Evolutionary conservation across 2,113 vertebrate genomes (phyloP), one percentile per base, ranked within the genome.

Genomic region (Datnioides undecimradiatus): DNA sequence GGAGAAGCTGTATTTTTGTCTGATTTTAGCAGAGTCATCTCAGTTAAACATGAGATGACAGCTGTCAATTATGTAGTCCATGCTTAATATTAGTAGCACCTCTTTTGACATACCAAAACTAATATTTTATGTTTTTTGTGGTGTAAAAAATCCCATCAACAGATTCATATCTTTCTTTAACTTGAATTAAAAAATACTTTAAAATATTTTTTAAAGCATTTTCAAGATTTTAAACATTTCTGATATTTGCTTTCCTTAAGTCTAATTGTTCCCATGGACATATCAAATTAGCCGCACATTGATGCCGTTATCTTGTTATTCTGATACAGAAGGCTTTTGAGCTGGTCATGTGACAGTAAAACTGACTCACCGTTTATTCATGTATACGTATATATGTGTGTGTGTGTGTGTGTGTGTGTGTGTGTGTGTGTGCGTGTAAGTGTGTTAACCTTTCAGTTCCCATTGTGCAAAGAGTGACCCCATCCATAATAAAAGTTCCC

Each of bases 391-490:
- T 49, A 40, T 31, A 17, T 16, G 1, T n/a, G 10, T 54, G 3
- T 9, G 9, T 57, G 21, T 52, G 34, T 51, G 27, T 40, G 10
- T 40, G 8, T 38, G 31, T 36, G 12, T 51, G 40, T 59, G 9
- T 27, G 34, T 41, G 12, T 48, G 17, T 58, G 58, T 65, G 58
- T 67, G 29, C 49, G 11, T 16, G 23, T 38, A 8, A 45, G 19
- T 64, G 67, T 69, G 63, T 65, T 81, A 82, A 79, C 49, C 78
- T 86, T 86, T 80, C 41, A 79, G 33, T 73, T 82, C 59, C 58
- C 68, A 58, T 31, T 48, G 40, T 68, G 29, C 38, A 82, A 73
- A 84, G 57, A 60, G 1, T 80, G 86, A 77, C 75, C 73, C 49
- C 40, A 86, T 82, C 49, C 38, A 84, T 82, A 74, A 88, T 75